phyloP scores from a whole-genome alignment of 2,888 invertebrate genomes.

The Lottia gigantea region DNA sequence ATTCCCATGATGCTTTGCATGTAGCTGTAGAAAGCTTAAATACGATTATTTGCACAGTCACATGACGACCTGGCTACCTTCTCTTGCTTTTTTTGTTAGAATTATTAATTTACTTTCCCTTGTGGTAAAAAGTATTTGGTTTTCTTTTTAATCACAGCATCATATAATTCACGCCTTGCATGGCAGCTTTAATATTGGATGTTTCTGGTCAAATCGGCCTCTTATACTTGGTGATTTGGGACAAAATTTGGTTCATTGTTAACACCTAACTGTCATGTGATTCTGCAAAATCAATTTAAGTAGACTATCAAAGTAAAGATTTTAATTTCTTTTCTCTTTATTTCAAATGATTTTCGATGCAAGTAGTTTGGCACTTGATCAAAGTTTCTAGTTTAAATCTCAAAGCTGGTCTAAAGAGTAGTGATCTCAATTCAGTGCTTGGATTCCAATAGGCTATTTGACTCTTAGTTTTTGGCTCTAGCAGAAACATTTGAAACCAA shows the following conservation, averaged over 20 bases:
- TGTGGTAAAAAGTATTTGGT: slow-evolving; percentile 18
- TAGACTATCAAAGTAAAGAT: slow-evolving; percentile 21
- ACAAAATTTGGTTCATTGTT: slow-evolving; percentile 11
- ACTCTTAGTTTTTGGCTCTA: background rate
- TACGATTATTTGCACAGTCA: slow-evolving; percentile 65
- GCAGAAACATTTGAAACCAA: background rate
- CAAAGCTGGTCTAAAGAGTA: no score
- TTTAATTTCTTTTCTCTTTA: slow-evolving; percentile 9
- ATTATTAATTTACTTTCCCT: slow-evolving; percentile 25
- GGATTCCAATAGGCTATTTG: background rate
- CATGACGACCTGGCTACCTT: slow-evolving; percentile 54
- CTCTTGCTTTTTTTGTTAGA: slow-evolving; percentile 24
- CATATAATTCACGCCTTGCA: slow-evolving; percentile 28
- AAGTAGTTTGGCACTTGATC: background rate
- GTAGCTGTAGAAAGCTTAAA: slow-evolving; percentile 65
- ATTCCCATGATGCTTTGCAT: slow-evolving; percentile 65
- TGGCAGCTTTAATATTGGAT: slow-evolving; percentile 28
- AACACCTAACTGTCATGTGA: slow-evolving; percentile 54
- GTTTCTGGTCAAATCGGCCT: slow-evolving; percentile 14
- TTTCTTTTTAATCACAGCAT: slow-evolving; percentile 22
- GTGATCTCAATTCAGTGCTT: background rate
- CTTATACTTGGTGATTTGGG: slow-evolving; percentile 12
- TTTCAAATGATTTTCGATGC: slow-evolving; percentile 1
- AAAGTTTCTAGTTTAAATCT: background rate
- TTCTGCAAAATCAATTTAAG: slow-evolving; percentile 48